Conservation (phyloP, 2,888 invertebrate species). For the Cataglyphis livida region DNA sequence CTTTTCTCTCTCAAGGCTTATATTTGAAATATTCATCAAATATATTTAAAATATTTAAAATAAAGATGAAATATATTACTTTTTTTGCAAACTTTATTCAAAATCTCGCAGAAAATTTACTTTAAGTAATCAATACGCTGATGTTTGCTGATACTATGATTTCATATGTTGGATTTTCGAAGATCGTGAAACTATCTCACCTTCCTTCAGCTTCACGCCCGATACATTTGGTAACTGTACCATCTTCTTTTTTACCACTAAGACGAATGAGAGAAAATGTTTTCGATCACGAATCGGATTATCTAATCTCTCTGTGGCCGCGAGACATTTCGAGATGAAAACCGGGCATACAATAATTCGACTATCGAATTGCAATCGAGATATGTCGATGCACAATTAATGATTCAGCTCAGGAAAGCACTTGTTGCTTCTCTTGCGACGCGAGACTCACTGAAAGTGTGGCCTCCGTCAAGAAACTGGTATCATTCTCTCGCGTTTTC, state of each 20-base stretch:
- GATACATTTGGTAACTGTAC: slow-evolving; percentile 68
- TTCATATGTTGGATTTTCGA: not conserved
- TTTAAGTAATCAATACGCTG: not conserved
- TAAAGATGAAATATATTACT: not conserved
- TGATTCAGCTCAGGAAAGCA: slow-evolving; percentile 54
- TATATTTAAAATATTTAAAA: too few species aligned
- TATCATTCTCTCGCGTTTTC: slow-evolving; percentile 38
- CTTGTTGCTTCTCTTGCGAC: slow-evolving; percentile 76
- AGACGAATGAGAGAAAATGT: not conserved
- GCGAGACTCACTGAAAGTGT: slow-evolving; percentile 67
- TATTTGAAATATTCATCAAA: too few species aligned
- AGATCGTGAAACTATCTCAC: slow-evolving; percentile 55
- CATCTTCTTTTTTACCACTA: slow-evolving; percentile 59
- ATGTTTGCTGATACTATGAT: not conserved
- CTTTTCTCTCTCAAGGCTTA: not conserved
- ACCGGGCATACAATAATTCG: slow-evolving; percentile 24
- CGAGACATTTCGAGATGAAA: not conserved
- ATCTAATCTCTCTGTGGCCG: not conserved
- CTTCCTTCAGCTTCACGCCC: slow-evolving; percentile 72
- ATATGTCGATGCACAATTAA: slow-evolving; percentile 34
- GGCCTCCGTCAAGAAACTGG: slow-evolving; percentile 23
- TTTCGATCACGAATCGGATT: not conserved
- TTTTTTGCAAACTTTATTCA: not conserved
- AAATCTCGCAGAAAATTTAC: not conserved
- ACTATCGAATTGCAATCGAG: slow-evolving; percentile 13